Percentiles rank a stretch among this genome's conserved stretches.
These are phyloP conservation scores for Channallabes apus DNA, from an alignment of 2,797 vertebrate species.

Conservation along the genomic window DNA sequence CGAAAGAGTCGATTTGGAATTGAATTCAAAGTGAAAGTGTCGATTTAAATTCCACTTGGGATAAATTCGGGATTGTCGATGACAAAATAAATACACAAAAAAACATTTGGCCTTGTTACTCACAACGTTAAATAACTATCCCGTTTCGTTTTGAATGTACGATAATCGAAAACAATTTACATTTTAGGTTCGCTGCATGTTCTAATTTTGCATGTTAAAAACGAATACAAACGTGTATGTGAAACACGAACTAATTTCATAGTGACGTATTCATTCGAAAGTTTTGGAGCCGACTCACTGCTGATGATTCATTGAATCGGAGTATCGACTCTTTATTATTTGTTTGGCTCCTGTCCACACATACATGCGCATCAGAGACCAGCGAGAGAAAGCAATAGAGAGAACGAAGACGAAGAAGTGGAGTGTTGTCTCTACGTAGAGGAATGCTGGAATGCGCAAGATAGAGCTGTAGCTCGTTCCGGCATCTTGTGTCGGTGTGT, in stretches of 20 bases:
- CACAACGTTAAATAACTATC: neutral
- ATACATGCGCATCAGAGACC: slow-evolving; percentile 19
- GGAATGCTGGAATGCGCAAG: neutral
- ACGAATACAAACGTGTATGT: neutral
- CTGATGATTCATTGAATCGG: neutral
- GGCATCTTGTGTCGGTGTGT: neutral
- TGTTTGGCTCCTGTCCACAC: neutral
- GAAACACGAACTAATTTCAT: neutral
- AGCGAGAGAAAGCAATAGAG: neutral
- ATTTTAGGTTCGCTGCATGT: neutral
- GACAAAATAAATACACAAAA: neutral
- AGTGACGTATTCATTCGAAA: neutral
- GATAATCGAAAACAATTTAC: neutral
- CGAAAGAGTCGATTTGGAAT: neutral
- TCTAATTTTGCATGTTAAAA: neutral
- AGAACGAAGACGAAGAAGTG: neutral
- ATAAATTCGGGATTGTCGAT: neutral
- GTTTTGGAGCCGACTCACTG: neutral
- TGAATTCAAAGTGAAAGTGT: neutral
- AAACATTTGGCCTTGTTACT: neutral
- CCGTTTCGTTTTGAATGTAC: neutral
- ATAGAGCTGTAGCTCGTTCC: neutral
- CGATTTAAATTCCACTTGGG: neutral
- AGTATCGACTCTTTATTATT: neutral
- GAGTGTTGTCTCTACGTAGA: neutral